phyloP scores from a whole-genome alignment of 2,888 invertebrate genomes.

The Pterobdella sp. region DNA sequence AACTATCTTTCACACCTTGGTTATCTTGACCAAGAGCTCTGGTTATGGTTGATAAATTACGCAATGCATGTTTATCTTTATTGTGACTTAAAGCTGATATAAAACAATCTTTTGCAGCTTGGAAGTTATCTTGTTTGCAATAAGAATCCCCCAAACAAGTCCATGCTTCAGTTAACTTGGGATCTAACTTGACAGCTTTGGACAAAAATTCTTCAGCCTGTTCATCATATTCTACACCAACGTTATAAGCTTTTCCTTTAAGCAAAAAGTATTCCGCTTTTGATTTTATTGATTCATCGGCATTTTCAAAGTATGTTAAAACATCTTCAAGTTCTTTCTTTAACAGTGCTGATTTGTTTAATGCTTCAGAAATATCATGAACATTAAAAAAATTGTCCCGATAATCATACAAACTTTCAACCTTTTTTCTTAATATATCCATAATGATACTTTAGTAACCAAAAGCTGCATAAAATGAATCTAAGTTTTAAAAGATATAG shows the following conservation, averaged over 20 bases:
- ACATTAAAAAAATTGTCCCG: constrained; percentile 72
- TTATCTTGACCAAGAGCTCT: constrained; percentile 59
- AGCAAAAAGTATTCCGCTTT: constrained; percentile 56
- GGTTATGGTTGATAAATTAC: constrained; percentile 72
- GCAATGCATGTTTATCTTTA: constrained; percentile 66
- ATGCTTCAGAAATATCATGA: constrained; percentile 63
- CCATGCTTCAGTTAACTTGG: constrained; percentile 73
- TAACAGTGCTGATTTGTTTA: constrained; percentile 61
- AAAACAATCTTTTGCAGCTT: constrained; percentile 74
- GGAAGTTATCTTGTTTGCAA: constrained; percentile 74
- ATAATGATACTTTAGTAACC: not conserved
- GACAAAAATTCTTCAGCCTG: constrained; percentile 68
- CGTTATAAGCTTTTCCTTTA: constrained; percentile 66
- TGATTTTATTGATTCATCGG: constrained; percentile 55
- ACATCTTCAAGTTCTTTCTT: constrained; percentile 60
- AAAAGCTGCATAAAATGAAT: no score
- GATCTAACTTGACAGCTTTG: constrained; percentile 75
- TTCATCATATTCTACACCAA: constrained; percentile 61
- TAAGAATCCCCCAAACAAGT: constrained; percentile 80
- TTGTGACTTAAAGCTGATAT: constrained; percentile 58
- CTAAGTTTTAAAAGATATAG: no score
- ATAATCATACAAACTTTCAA: constrained; percentile 49
- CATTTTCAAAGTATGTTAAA: constrained; percentile 60
- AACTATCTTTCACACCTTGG: constrained; percentile 63
- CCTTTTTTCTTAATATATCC: constrained; percentile 29